phyloP scores from a whole-genome alignment of 2,797 vertebrate species.

The Tragelaphus eurycerus region DNA sequence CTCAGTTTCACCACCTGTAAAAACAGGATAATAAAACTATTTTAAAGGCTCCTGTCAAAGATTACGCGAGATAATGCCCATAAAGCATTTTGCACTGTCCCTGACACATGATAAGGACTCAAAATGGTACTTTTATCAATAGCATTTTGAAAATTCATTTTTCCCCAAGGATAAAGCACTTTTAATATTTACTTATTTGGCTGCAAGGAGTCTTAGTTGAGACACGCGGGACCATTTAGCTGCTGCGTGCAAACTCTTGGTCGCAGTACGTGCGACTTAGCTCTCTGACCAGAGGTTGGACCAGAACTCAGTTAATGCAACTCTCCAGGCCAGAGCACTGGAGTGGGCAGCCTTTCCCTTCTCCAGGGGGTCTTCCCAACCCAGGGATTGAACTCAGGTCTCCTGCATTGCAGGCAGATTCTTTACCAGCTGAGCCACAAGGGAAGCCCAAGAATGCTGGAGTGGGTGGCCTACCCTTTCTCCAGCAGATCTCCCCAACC shows the following conservation, averaged over 20 bases:
- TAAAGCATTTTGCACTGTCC: not conserved
- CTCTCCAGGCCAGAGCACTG: not conserved
- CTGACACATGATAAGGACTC: not conserved
- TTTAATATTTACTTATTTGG: not conserved
- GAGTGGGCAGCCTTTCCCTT: not conserved
- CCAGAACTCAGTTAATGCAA: not conserved
- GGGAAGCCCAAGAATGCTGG: no score
- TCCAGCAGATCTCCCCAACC: not conserved
- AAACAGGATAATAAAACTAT: not conserved
- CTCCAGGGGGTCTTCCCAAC: not conserved
- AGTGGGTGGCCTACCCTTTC: not conserved
- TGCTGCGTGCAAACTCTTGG: rapidly evolving
- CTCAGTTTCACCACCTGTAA: not conserved
- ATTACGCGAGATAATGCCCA: not conserved
- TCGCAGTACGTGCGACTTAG: rapidly evolving
- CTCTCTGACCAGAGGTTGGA: not conserved
- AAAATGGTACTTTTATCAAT: not conserved
- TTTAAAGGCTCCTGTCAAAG: not conserved
- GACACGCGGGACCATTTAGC: not conserved
- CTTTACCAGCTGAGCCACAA: no score
- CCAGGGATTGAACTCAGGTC: not conserved
- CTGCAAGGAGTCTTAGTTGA: not conserved
- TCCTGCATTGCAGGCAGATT: no score
- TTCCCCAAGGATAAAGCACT: not conserved
- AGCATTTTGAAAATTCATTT: not conserved